Conservation (phyloP, 2,113 vertebrate species). For the Etia nguti region DNA sequence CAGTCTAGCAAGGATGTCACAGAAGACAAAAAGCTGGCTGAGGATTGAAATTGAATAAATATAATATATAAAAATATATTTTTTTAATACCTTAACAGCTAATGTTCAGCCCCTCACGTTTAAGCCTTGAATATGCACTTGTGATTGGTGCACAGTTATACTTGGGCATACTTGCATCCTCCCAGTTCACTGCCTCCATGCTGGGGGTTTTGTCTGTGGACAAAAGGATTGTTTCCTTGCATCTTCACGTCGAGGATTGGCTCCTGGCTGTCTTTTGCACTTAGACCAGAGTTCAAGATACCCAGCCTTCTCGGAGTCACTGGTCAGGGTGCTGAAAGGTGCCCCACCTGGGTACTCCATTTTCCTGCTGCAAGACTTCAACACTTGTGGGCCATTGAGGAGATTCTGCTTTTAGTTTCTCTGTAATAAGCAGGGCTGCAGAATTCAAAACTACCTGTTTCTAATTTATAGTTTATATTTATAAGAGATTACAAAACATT, state of each 20-base stretch:
- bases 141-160: neutral
- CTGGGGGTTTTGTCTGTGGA: neutral
- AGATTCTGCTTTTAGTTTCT: neutral
- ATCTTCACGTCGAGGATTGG: neutral
- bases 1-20: neutral
- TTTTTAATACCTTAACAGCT: neutral
- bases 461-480: neutral
- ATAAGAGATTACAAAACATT: neutral
- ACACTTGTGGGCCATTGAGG: too few relatives aligned
- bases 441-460: neutral
- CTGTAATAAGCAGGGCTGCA: neutral
- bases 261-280: neutral
- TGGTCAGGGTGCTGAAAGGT: neutral
- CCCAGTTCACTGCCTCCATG: neutral
- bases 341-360: neutral
- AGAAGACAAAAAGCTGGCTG: neutral
- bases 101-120: neutral
- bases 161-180: neutral
- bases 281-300: neutral
- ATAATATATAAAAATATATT: neutral
- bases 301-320: neutral
- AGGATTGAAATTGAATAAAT: too few relatives aligned
- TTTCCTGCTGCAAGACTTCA: too few relatives aligned
- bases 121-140: fast-evolving
- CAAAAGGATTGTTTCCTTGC: neutral